Evolutionary conservation across 53 echinoderm and acorn worm genomes (phyloP), one percentile per base, ranked within the genome.

Genomic region (Apostichopus leukothele): DNA sequence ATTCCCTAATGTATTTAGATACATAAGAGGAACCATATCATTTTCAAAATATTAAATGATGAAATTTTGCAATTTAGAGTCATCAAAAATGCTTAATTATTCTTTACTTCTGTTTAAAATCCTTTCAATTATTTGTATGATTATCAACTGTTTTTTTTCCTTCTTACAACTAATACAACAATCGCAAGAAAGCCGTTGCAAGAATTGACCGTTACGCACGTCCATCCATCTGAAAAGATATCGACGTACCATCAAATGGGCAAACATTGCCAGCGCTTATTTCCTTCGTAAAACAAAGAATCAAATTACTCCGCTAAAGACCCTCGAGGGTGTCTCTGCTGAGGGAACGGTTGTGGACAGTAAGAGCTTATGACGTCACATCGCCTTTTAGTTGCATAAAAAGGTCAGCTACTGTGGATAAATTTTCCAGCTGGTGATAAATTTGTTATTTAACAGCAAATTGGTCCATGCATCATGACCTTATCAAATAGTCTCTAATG

Each of bases 231-330:
- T 63, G 63, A 63, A 63, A 63, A 63, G 11, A 63, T 63, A 63
- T 16, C 12, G 16, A 63, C 63, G 63, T 63, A 16, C 16, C 63
- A 63, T 63, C 63, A 63, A 63, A 63, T 16, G 63, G 16, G 11
- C 11, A 63, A 63, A 11, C 11, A 13, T 63, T 63, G 4, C 63
- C 11, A 16, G 63, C 63, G 63, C 63, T 63, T 63, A 63, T 63
- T 63, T 63, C 63, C 14, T 13, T 13, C 12, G 12, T 16, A 63
- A 13, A 63, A 63, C 12, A 63, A 63, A 63, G 63, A 63, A 79
- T 79, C 79, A 79, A 79, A 79, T 79, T 79, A 79, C 51, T 51
- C 11, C 7, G 51, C 79, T 53, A 50, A 79, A 53, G 79, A 79
- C 79, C 79, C 79, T 79, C 79, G 16, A 52, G 79, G 79, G 79